Percentiles rank a stretch among this genome's conserved stretches.
Evolutionary conservation across 2,888 invertebrate species (phyloP).

Genomic region (Acanthoscelides obtectus): DNA sequence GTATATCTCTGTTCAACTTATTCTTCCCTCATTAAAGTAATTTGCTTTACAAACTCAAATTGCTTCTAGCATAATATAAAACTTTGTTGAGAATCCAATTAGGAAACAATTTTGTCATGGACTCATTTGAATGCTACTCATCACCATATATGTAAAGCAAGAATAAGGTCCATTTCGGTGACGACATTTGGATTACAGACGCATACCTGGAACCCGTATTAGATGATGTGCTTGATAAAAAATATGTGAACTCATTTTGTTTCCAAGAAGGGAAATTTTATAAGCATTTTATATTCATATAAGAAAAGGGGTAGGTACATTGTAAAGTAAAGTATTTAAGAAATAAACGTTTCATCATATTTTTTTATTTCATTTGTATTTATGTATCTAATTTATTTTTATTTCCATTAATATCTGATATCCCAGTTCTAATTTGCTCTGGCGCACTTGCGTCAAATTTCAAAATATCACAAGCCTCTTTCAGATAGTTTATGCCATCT

Average conservation of each 20-base stretch:
- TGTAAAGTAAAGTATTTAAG: not conserved
- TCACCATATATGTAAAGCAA: too few relatives aligned
- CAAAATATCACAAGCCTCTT: slow-evolving; percentile 37
- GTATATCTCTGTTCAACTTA: too few relatives aligned
- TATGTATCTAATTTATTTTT: not conserved
- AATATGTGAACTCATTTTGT: not conserved
- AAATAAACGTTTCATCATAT: not conserved
- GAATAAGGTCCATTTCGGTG: too few relatives aligned
- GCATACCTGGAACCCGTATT: too few relatives aligned
- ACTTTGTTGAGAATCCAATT: too few relatives aligned
- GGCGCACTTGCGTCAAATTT: slow-evolving; percentile 37
- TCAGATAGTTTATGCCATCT: slow-evolving; percentile 23
- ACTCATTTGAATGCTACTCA: too few relatives aligned
- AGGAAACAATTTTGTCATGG: too few relatives aligned
- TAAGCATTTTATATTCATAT: not conserved
- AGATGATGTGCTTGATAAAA: not conserved
- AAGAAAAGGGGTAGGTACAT: not conserved
- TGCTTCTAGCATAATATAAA: too few relatives aligned
- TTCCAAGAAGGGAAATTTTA: not conserved
- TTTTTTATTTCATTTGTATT: not conserved
- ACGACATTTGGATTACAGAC: too few relatives aligned
- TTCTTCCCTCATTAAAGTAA: too few relatives aligned
- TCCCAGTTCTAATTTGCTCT: not conserved
- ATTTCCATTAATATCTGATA: not conserved
- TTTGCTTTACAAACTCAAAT: too few relatives aligned